Conservation (phyloP, 2,888 invertebrate genomes). For the Corbicula japonica region DNA sequence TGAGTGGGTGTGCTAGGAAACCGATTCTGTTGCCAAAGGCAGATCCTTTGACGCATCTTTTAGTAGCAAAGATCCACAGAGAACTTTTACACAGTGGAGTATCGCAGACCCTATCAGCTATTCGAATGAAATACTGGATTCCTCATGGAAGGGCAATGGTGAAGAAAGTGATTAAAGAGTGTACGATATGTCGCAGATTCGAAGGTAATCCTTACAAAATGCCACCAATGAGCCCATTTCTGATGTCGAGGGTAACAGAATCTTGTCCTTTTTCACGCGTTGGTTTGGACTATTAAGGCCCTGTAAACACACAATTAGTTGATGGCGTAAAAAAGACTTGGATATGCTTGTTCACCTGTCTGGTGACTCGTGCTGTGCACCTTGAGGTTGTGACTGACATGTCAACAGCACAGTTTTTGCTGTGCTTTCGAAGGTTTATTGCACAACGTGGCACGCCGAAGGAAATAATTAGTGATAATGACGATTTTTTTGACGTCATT, state of each 20-base stretch:
- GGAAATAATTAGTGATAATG: slow-evolving; percentile 4
- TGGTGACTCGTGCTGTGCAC: slow-evolving; percentile 4
- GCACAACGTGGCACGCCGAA: not conserved
- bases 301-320: not conserved
- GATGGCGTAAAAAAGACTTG: not conserved
- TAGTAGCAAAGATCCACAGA: not conserved
- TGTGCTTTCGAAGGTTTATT: not conserved
- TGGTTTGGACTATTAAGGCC: not conserved
- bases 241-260: not conserved
- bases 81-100: not conserved
- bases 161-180: not conserved
- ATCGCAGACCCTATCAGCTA: not conserved
- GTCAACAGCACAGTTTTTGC: not conserved
- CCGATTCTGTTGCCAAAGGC: not conserved
- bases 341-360: slow-evolving; percentile 3
- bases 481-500: too few relatives aligned
- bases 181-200: not conserved
- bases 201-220: not conserved
- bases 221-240: not conserved
- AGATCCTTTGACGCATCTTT: not conserved
- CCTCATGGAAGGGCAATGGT: not conserved
- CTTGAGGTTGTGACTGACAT: not conserved
- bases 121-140: not conserved
- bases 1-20: not conserved
- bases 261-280: not conserved